phyloP scores from a whole-genome alignment of 2,797 vertebrate species.

The Brachyalestes nurse region DNA sequence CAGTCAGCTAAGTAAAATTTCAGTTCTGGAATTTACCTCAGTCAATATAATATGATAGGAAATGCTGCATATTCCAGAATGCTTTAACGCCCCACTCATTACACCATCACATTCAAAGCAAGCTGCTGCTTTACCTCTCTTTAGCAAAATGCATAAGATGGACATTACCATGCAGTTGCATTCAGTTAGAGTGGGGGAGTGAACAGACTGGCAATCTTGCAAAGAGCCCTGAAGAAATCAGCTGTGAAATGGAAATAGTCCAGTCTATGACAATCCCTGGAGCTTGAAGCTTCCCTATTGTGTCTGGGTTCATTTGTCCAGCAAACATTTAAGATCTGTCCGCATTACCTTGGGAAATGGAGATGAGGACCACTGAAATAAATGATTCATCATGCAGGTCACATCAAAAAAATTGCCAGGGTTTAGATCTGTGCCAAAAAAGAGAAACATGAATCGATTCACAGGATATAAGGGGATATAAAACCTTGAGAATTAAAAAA shows the following conservation, averaged over 20 bases:
- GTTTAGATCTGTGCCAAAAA: slow-evolving; percentile 16
- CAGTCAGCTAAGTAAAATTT: neutral
- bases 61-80: neutral
- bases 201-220: slow-evolving; percentile 48
- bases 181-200: slow-evolving; percentile 39
- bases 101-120: neutral
- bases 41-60: neutral
- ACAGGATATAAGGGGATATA: neutral
- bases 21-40: neutral
- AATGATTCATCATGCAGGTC: slow-evolving; percentile 33
- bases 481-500: slow-evolving; percentile 3
- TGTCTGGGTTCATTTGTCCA: slow-evolving; percentile 52
- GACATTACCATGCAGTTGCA: slow-evolving; percentile 33
- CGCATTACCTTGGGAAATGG: slow-evolving; percentile 45
- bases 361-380: slow-evolving; percentile 33
- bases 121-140: slow-evolving; percentile 17
- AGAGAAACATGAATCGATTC: slow-evolving; percentile 20
- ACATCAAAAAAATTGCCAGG: slow-evolving; percentile 19
- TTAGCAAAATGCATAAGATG: slow-evolving; percentile 18
- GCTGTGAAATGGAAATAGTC: slow-evolving; percentile 60
- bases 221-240: slow-evolving; percentile 52
- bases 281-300: slow-evolving; percentile 41
- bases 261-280: slow-evolving; percentile 46
- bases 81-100: neutral
- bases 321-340: slow-evolving; percentile 49